Base-by-base conservation (phyloP, 1,140 invertebrate genomes). In the Drosophila nebulosa region DNA sequence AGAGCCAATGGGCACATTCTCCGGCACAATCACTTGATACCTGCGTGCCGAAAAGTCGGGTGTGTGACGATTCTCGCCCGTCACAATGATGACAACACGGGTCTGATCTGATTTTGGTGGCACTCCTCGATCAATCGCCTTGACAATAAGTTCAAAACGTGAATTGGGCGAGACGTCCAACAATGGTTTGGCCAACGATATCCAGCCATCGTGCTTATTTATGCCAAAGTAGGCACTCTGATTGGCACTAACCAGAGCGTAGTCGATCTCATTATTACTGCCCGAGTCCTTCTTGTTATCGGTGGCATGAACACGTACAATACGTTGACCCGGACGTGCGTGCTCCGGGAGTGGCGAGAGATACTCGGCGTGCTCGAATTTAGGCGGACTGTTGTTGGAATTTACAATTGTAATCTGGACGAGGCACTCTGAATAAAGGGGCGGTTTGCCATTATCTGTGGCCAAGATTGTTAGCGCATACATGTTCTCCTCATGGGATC, bases 361-460 rank as follows among this genome's bases (percentile, higher is more conserved):
- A 78, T 97, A 97, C 73, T 94, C 93, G 21, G 92, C 90, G 30
- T 95, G 92, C 62, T 95, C 94, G 89, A 98, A 98, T 79, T 93
- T 94, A 0, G 97, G 97, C 16, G 96, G 93, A 86, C 97, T 96
- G 78, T 98, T 98, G 85, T 98, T 98, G 0, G 96, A 96, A 91
- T 98, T 96, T 0, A 98, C 96, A 0, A 98, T 95, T 85, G 96
- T 97, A n/a, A 98, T 95, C 21, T 95, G 95, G 0, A 98, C 95
- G 7, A 96, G 92, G 78, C 95, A 95, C 92, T 96, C 95, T 1
- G 96, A 96, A 9, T 96, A 96, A 93, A 98, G 94, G 0, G 97
- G 97, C 14, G 98, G 98, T 89, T 97, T 98, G 0, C 98, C 98
- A 88, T 97, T 97, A 89, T 98, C 97, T 0, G 95, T 97, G 0